Conservation (phyloP, 2,888 invertebrate genomes). For the Gasteruption jaculator region DNA sequence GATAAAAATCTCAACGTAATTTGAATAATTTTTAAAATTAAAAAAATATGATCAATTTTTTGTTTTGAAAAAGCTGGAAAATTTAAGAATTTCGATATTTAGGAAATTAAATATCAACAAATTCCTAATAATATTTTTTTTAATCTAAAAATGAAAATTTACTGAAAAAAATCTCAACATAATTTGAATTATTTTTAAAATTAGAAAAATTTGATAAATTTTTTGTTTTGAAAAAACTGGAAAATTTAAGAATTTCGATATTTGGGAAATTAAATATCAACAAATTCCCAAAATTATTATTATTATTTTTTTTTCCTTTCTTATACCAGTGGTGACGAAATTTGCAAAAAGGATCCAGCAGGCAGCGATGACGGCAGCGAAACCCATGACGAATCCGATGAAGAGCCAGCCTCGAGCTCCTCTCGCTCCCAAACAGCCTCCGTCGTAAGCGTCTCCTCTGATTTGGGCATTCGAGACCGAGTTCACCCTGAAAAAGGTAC, state of each 20-base stretch:
- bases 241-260: slow-evolving; percentile 9
- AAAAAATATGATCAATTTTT: neutral
- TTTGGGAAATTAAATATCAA: too few relatives aligned
- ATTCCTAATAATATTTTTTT: too few relatives aligned
- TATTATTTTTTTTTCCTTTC: too few relatives aligned
- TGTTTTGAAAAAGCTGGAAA: slow-evolving; percentile 1
- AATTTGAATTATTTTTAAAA: neutral
- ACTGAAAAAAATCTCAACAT: too few relatives aligned
- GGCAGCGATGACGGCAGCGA: slow-evolving; percentile 91
- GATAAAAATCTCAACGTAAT: neutral
- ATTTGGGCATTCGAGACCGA: slow-evolving; percentile 94
- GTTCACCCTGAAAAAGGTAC: slow-evolving; percentile 66
- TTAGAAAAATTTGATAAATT: neutral
- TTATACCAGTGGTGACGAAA: slow-evolving; percentile 65
- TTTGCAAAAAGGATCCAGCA: slow-evolving; percentile 94
- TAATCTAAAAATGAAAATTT: too few relatives aligned
- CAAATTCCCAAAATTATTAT: too few relatives aligned
- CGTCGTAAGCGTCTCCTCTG: slow-evolving; percentile 76
- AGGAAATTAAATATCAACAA: too few relatives aligned
- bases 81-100: slow-evolving; percentile 10
- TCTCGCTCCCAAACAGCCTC: slow-evolving; percentile 80
- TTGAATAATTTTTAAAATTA: neutral
- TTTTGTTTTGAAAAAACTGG: slow-evolving; percentile 3
- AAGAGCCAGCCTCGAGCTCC: slow-evolving; percentile 93
- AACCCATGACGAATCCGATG: slow-evolving; percentile 93